Base-by-base conservation (phyloP, 2,113 vertebrate genomes). In the Phylloscopus whistleri region DNA sequence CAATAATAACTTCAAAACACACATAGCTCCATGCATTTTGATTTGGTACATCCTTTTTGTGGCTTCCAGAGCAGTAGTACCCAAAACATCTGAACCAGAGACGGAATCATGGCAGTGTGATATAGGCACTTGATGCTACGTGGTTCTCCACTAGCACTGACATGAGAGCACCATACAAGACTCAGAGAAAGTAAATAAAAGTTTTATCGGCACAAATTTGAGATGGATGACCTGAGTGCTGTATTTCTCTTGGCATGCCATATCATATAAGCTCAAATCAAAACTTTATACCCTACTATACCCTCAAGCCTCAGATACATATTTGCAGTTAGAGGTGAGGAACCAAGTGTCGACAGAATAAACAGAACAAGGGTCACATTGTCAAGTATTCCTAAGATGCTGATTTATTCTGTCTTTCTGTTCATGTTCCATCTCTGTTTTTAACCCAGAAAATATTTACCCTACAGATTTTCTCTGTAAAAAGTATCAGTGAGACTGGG, bases 371-470 rank as follows among this genome's bases (percentile, higher is more conserved):
- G 39, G 37, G 53, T 86, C 95, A 68, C 24, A 4, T 13, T 74
- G 62, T 33, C 84, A 84, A 67, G 39, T 74, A 67, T 78, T 87
- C 35, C 53, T 76, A 66, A 91, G 11, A 66, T 86, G 33, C 52
- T 87, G 87, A 78, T 89, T 91, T 95, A 60, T 84, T 92, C 18
- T 84, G n/a, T 86, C 16, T 23, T 70, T 84, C 59, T 87, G 39
- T 48, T 35, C 66, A 44, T 58, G 83, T 35, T 93, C 30, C 26
- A 64, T 87, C 27, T 52, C 51, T 90, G 28, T 58, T 75, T 91
- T 90, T 77, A 87, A 64, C 64, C 81, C 33, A 20, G 35, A 39
- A 28, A 24, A 41, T 81, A 20, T 84, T 94, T 86, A 75, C 28
- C 24, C 39, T 55, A 46, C 52, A 58, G 44, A 30, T 70, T 92